Conservation (phyloP, 2,113 vertebrate genomes). For the Zosterops pallidus region DNA sequence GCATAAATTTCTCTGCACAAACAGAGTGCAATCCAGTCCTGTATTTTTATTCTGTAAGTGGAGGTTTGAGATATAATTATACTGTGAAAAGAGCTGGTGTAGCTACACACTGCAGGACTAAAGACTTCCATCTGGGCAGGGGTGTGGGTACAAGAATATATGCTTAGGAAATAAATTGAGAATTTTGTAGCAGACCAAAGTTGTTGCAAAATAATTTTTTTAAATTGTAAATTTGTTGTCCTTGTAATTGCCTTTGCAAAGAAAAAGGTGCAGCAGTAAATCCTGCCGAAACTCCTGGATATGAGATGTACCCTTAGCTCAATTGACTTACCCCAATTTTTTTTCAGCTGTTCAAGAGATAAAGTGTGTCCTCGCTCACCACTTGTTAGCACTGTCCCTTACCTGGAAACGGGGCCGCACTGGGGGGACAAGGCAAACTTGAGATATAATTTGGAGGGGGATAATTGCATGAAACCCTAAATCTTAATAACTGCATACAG, state of each 20-base stretch:
- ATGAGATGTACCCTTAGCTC: conserved; percentile 46
- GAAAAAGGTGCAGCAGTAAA: conserved; percentile 46
- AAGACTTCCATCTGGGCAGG: conserved; percentile 66
- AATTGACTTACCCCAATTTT: conserved; percentile 57
- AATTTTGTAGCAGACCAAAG: conserved; percentile 47
- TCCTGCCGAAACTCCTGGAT: conserved; percentile 49
- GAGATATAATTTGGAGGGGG: conserved; percentile 40
- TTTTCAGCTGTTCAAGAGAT: conserved; percentile 76
- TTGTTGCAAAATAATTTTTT: conserved; percentile 12
- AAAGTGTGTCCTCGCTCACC: conserved; percentile 89
- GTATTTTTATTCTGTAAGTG: conserved; percentile 67
- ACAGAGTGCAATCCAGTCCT: conserved; percentile 52
- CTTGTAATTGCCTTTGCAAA: conserved; percentile 49
- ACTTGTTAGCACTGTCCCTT: conserved; percentile 86
- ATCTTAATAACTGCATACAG: conserved; percentile 78
- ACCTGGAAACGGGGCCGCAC: conserved; percentile 55
- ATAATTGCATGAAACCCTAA: conserved; percentile 87
- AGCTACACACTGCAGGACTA: conserved; percentile 55
- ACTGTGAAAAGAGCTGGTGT: conserved; percentile 67
- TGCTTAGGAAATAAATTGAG: conserved; percentile 45
- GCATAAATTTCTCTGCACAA: conserved; percentile 52
- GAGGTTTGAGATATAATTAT: conserved; percentile 66
- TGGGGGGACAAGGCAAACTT: conserved; percentile 23
- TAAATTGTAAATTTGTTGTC: background rate
- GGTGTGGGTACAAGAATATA: conserved; percentile 58